Percentiles rank a stretch among this genome's conserved stretches.
phyloP scores from a whole-genome alignment of 2,888 invertebrate species.

The Chymomyza fuscimana region DNA sequence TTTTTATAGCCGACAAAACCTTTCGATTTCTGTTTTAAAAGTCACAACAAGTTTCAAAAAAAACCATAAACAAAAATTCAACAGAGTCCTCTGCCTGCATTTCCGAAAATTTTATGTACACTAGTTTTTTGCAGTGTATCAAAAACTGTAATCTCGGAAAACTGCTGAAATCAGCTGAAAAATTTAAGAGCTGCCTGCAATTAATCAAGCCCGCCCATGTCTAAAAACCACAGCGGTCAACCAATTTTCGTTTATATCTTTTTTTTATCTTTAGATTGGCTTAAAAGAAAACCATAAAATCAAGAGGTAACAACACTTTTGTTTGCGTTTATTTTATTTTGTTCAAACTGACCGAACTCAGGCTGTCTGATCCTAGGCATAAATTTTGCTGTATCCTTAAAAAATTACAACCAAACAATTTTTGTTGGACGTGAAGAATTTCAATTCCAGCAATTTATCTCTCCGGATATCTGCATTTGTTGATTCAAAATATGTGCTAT shows the following conservation, averaged over 20 bases:
- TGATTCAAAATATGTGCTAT: conserved; percentile 48
- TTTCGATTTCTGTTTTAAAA: no score
- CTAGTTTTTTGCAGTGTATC: not conserved
- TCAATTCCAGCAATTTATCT: conserved; percentile 68
- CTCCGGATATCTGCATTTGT: conserved; percentile 67
- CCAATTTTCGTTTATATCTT: not conserved
- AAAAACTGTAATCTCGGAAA: conserved; percentile 30
- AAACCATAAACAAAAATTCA: no score
- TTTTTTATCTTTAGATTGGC: not conserved
- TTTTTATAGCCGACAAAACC: no score
- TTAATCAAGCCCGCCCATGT: conserved; percentile 61
- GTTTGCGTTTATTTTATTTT: conserved; percentile 6
- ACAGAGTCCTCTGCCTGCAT: no score
- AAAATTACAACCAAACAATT: conserved; percentile 33
- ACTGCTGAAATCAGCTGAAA: conserved; percentile 60
- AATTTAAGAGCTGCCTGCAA: conserved; percentile 60
- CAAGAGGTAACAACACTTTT: conserved; percentile 9
- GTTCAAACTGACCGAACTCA: not conserved
- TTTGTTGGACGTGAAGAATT: conserved; percentile 17
- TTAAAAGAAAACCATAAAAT: conserved; percentile 13
- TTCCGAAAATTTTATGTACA: no score
- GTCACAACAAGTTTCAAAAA: no score
- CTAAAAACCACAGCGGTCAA: conserved; percentile 18
- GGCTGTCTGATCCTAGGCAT: not conserved
- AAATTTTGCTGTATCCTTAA: not conserved